Percentiles rank a stretch among this genome's conserved stretches.
Evolutionary conservation across 2,888 invertebrate species (phyloP).

Genomic region (Sepioteuthis lessoniana): DNA sequence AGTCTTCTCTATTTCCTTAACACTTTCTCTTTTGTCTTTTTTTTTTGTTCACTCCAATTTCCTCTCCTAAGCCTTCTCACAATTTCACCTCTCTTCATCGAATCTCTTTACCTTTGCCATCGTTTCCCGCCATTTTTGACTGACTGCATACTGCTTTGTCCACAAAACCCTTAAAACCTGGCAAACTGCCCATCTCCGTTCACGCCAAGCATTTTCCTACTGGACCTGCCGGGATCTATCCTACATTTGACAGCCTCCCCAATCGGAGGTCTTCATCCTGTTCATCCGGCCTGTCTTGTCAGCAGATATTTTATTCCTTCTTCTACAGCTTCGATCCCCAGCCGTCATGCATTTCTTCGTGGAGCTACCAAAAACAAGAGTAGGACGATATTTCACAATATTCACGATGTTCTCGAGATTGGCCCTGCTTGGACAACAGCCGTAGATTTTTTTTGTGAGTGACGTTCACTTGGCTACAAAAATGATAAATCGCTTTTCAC

Average conservation of each 20-base stretch:
- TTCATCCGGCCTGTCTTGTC: not conserved
- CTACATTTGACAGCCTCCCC: not conserved
- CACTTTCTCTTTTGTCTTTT: too few species aligned
- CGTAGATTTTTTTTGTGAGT: too few species aligned
- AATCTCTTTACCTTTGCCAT: not conserved
- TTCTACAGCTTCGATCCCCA: not conserved
- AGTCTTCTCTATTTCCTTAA: too few species aligned
- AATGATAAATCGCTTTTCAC: not conserved
- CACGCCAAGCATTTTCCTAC: not conserved
- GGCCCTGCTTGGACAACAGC: not conserved
- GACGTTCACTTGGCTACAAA: not conserved
- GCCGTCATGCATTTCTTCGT: not conserved
- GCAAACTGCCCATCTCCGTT: not conserved
- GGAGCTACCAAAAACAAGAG: not conserved
- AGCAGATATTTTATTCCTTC: not conserved
- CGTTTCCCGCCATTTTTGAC: not conserved
- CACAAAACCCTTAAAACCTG: not conserved
- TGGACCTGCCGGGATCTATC: constrained; percentile 33
- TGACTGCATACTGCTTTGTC: not conserved
- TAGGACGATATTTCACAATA: not conserved
- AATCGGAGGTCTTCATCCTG: not conserved
- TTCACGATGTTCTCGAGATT: not conserved
- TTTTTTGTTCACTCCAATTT: not conserved
- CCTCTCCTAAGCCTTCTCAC: not conserved
- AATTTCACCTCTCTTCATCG: not conserved